Conservation (phyloP, 1,140 invertebrate species). For the Ladona fulva region DNA sequence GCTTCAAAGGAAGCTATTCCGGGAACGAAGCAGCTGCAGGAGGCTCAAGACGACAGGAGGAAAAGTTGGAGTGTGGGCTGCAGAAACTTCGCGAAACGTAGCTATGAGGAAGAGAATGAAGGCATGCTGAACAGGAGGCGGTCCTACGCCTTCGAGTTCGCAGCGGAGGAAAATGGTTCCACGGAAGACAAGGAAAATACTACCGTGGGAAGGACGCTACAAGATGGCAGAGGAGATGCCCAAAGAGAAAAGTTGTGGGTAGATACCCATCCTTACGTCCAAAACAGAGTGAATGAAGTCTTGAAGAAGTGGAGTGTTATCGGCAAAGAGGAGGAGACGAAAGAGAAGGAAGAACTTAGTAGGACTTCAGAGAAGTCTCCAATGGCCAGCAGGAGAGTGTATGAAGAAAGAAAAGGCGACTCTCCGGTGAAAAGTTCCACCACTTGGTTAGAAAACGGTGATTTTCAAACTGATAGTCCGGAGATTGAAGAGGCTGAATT, state of each 20-base stretch:
- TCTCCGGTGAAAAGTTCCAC: background rate
- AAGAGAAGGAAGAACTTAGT: too few species aligned
- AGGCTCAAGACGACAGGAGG: background rate
- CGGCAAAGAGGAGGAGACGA: background rate
- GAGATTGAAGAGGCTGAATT: background rate
- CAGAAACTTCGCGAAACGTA: background rate
- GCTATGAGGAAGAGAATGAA: slow-evolving; percentile 30
- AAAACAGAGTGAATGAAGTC: background rate
- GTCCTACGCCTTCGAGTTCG: slow-evolving; percentile 62
- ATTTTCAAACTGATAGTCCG: background rate
- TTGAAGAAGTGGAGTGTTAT: background rate
- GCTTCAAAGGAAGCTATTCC: background rate
- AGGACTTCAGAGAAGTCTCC: background rate
- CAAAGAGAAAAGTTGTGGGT: slow-evolving; percentile 44
- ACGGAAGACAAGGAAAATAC: slow-evolving; percentile 24
- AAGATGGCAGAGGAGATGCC: background rate
- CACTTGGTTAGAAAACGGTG: background rate
- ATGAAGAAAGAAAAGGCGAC: too few species aligned
- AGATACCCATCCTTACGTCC: background rate
- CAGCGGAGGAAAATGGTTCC: slow-evolving; percentile 30
- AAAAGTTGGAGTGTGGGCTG: background rate
- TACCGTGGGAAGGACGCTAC: background rate
- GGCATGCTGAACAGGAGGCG: slow-evolving; percentile 60
- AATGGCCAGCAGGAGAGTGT: background rate
- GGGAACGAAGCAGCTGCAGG: background rate